A percentile compares a stretch with the other conserved stretches of the same genome.
Evolutionary conservation across 1,140 invertebrate genomes (phyloP).

Genomic region (Drosophila navojoa): DNA sequence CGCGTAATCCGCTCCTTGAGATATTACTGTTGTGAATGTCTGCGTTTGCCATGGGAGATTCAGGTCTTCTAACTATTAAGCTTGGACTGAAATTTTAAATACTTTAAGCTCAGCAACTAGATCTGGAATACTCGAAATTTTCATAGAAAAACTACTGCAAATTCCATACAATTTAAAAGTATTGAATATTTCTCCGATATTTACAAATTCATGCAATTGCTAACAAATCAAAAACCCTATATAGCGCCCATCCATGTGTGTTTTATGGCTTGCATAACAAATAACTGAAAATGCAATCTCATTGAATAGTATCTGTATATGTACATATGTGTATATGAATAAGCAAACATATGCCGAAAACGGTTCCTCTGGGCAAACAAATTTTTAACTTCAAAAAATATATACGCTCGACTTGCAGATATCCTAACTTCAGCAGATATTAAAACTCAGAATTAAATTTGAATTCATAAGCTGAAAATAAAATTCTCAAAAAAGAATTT

Average conservation of each 20-base stretch:
- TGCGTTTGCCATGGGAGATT: too few species aligned
- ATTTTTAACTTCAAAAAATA: background rate
- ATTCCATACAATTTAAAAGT: too few species aligned
- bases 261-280: slow-evolving; percentile 9
- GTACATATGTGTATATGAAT: background rate
- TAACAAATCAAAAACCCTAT: background rate
- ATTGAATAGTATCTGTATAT: background rate
- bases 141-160: too few species aligned
- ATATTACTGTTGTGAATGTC: background rate
- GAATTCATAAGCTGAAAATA: too few species aligned
- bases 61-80: too few species aligned
- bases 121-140: too few species aligned
- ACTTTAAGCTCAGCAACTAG: too few species aligned
- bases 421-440: background rate
- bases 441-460: too few species aligned
- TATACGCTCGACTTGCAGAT: background rate
- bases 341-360: background rate
- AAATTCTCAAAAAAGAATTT: too few species aligned
- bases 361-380: background rate
- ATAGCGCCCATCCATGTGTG: background rate
- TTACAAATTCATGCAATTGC: background rate
- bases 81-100: too few species aligned
- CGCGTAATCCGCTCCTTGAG: slow-evolving; percentile 49
- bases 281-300: slow-evolving; percentile 4
- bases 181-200: background rate